Conservation (phyloP, 2,888 invertebrate genomes). For the Macropis europaea region DNA sequence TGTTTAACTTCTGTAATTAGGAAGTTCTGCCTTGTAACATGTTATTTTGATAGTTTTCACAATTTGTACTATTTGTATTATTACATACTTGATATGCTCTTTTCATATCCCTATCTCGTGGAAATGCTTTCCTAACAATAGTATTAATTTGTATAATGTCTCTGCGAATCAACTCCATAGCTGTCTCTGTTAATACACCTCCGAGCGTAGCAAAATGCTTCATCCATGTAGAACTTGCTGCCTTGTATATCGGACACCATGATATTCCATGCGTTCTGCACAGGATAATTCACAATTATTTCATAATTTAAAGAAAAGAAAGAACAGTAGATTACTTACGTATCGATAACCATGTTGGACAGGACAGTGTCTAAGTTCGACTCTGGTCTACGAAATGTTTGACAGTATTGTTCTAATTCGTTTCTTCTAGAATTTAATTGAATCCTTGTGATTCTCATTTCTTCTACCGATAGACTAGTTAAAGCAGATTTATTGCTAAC, state of each 20-base stretch:
- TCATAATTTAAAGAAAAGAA: neutral
- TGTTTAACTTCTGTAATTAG: constrained; percentile 63
- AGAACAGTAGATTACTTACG: constrained; percentile 56
- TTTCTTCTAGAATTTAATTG: constrained; percentile 50
- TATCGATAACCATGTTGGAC: constrained; percentile 69
- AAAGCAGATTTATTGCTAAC: constrained; percentile 11
- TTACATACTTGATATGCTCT: constrained; percentile 57
- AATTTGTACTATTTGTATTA: neutral
- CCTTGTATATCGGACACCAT: constrained; percentile 77
- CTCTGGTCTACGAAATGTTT: constrained; percentile 23
- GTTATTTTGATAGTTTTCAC: neutral
- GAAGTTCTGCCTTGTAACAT: neutral
- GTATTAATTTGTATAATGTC: constrained; percentile 67
- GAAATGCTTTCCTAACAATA: constrained; percentile 70
- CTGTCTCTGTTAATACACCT: constrained; percentile 58
- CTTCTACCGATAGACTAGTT: constrained; percentile 12
- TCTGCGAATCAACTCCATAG: constrained; percentile 55
- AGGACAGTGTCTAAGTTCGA: constrained; percentile 45
- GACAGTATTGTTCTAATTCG: constrained; percentile 52
- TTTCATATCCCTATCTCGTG: constrained; percentile 55
- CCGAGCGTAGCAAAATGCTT: constrained; percentile 71
- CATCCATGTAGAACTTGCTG: constrained; percentile 76
- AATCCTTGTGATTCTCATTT: constrained; percentile 38
- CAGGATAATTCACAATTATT: neutral
- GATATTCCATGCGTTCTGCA: constrained; percentile 68